Percentiles rank a stretch among this genome's conserved stretches.
Conservation (phyloP, 2,113 vertebrate species). For the Nansenia antarctica region DNA sequence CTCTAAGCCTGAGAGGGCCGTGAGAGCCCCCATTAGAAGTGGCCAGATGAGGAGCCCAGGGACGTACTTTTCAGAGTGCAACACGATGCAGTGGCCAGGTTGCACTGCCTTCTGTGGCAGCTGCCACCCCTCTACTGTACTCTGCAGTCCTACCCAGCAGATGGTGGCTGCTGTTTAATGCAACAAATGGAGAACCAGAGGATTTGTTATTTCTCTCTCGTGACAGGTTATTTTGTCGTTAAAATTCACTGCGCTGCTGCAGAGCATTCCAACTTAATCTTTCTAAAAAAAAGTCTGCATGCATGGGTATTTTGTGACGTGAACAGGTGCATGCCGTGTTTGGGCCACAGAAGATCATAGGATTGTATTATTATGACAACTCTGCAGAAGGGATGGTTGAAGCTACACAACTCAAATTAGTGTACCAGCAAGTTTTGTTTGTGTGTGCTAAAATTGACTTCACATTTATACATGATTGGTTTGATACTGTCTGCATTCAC, state of each 20-base stretch:
- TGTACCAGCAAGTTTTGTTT: too few species aligned
- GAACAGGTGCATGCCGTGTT: neutral
- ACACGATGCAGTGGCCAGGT: slow-evolving; percentile 39
- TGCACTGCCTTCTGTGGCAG: slow-evolving; percentile 61
- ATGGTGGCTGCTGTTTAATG: slow-evolving; percentile 73
- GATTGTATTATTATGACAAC: too few species aligned
- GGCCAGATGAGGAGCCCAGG: slow-evolving; percentile 1
- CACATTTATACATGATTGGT: too few species aligned
- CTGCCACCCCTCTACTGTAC: slow-evolving; percentile 59
- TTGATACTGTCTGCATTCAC: too few species aligned
- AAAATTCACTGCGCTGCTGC: slow-evolving; percentile 35
- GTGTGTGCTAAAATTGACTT: too few species aligned
- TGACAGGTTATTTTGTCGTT: slow-evolving; percentile 47
- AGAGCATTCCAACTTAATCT: slow-evolving; percentile 42
- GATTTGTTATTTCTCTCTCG: slow-evolving; percentile 60
- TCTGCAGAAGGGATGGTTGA: too few species aligned
- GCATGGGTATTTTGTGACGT: neutral
- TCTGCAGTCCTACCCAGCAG: slow-evolving; percentile 60
- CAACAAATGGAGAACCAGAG: slow-evolving; percentile 72
- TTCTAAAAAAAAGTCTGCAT: neutral
- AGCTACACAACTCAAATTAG: too few species aligned
- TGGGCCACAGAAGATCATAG: neutral
- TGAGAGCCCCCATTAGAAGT: slow-evolving; percentile 57
- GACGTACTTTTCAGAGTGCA: slow-evolving; percentile 56
- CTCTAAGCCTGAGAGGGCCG: slow-evolving; percentile 18